Percentiles rank a stretch among this genome's conserved stretches.
phyloP scores from a whole-genome alignment of 1,140 invertebrate genomes.

The Odontomachus brunneus region DNA sequence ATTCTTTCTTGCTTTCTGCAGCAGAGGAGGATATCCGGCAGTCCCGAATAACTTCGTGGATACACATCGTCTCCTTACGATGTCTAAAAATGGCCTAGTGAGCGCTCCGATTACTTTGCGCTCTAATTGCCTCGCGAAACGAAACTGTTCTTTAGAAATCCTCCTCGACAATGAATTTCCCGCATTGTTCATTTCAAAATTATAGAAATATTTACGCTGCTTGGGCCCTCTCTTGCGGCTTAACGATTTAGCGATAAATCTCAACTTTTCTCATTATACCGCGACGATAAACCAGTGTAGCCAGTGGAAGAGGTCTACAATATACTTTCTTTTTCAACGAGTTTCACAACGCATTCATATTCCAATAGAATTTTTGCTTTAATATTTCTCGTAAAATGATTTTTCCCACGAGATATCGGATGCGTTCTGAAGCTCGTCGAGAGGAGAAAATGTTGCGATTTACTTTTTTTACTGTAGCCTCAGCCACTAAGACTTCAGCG shows the following conservation, averaged over 20 bases:
- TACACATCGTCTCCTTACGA: neutral
- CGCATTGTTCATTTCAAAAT: neutral
- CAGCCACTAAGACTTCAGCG: too few species aligned
- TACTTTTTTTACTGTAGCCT: neutral
- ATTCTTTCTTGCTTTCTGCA: neutral
- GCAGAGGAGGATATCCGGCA: conserved; percentile 1
- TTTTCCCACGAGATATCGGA: too few species aligned
- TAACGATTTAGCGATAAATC: neutral
- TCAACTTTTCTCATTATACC: too few species aligned
- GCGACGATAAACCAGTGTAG: too few species aligned
- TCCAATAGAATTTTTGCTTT: too few species aligned
- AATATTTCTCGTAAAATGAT: too few species aligned
- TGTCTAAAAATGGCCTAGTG: conserved; percentile 19
- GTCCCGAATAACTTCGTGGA: neutral
- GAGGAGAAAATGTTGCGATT: too few species aligned
- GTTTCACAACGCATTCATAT: too few species aligned
- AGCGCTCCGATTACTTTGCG: conserved; percentile 19
- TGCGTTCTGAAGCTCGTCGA: too few species aligned
- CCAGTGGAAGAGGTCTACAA: too few species aligned
- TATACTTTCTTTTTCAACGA: too few species aligned
- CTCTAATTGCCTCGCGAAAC: conserved; percentile 18
- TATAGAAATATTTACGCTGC: neutral
- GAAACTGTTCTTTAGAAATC: conserved; percentile 9
- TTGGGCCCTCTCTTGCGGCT: neutral
- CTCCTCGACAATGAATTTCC: neutral